Base-by-base conservation (phyloP, 2,113 vertebrate genomes). In the Odontesthes bonariensis region DNA sequence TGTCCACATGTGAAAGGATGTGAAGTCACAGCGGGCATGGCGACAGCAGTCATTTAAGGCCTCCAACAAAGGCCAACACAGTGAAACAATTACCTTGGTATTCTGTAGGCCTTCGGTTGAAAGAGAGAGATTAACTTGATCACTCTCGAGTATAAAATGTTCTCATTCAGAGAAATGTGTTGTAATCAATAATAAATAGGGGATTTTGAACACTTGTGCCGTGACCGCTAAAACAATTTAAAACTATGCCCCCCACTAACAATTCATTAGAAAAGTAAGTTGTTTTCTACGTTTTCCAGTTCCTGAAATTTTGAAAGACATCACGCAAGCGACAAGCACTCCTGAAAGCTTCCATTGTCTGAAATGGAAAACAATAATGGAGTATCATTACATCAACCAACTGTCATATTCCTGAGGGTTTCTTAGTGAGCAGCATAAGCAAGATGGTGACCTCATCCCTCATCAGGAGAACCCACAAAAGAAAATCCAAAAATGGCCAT, bases 1-100 rank as follows among this genome's bases (percentile, higher is more conserved):
- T 53, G 75, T 67, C 73, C 69, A 84, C 57, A 83, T 82, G 83
- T 42, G 17, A 68, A 70, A 73, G 58, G 79, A 87, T 83, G 80
- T 84, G 75, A 81, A 75, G 64, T 89, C 81, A 87, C 75, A 64
- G 44, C 35, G 75, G 79, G 87, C 81, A 82, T 31, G 32, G 65
- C 1, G 75, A 85, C 77, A 82, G 49, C 63, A 86, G 86, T 82
- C 77, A 80, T 87, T 70, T 80, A 61, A 85, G 86, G 75, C 67
- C 77, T 84, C 62, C 42, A 70, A 75, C 74, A 81, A 78, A 87
- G 66, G 57, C 40, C 16, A 82, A 82, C 81, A 92, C 77, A 76
- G 70, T 88, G 88, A 91, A 90, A 86, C 86, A 84, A 89, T 90
- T 87, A 84, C 60, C 56, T 44, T 75, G 82, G 78, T 81, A 86